These are phyloP conservation scores for Lagorchestes hirsutus DNA, from an alignment of 2,797 vertebrate species.

Conservation along the genomic window DNA sequence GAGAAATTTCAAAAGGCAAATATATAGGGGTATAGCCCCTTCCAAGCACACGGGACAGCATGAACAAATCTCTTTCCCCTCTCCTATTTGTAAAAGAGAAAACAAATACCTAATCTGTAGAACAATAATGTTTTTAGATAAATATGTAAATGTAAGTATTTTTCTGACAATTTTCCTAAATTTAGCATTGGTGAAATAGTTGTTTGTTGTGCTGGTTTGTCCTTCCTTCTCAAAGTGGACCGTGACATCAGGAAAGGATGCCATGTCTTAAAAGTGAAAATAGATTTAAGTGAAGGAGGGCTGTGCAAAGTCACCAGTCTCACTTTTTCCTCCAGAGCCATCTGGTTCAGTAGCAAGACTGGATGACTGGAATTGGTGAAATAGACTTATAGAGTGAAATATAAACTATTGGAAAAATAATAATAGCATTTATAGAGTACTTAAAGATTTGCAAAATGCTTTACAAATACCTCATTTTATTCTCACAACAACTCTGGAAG, in stretches of 20 bases:
- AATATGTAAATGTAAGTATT: not conserved
- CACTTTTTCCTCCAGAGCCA: no score
- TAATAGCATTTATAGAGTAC: not conserved
- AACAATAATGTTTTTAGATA: not conserved
- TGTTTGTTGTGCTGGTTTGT: no score
- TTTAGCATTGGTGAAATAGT: not conserved
- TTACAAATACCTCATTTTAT: not conserved
- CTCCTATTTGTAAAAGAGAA: not conserved
- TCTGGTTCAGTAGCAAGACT: no score
- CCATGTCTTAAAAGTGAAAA: no score
- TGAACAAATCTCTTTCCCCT: not conserved
- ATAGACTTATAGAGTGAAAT: not conserved
- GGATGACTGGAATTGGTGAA: not conserved
- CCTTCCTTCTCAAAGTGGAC: no score
- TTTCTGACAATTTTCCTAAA: not conserved
- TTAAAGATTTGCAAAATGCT: not conserved
- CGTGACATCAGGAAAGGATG: no score
- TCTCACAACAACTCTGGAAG: not conserved
- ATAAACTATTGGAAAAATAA: not conserved
- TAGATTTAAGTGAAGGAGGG: no score
- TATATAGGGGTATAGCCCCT: not conserved
- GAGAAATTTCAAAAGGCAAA: not conserved
- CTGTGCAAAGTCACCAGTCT: no score
- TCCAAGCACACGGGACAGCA: not conserved
- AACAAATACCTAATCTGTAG: not conserved